These are phyloP conservation scores for Malaclemys terrapin DNA, from an alignment of 2,113 vertebrate genomes.

Conservation along the genomic window DNA sequence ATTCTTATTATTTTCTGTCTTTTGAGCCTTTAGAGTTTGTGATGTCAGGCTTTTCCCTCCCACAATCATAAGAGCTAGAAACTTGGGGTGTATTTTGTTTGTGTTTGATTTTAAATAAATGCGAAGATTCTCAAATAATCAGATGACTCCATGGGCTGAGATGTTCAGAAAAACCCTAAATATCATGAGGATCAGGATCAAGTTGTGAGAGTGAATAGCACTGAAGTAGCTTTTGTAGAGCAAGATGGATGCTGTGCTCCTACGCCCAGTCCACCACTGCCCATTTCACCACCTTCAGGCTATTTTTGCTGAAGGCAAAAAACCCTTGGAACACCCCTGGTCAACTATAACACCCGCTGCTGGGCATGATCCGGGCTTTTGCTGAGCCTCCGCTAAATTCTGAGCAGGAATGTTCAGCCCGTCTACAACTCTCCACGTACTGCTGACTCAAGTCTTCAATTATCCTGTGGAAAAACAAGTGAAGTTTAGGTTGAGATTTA, in stretches of 20 bases:
- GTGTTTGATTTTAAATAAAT: neutral
- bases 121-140: neutral
- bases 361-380: neutral
- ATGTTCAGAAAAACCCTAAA: neutral
- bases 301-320: neutral
- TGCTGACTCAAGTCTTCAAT: neutral
- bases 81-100: neutral
- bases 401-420: neutral
- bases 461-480: neutral
- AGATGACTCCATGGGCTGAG: neutral
- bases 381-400: neutral
- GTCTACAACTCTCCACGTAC: neutral
- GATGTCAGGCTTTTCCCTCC: neutral
- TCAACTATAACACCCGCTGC: neutral
- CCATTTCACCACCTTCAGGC: neutral
- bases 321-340: neutral
- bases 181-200: neutral
- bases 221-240: neutral
- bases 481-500: neutral
- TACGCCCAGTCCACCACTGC: too few species aligned
- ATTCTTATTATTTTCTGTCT: neutral
- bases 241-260: neutral
- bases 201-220: neutral
- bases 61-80: neutral
- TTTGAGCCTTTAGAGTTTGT: neutral